Conservation (phyloP, 2,113 vertebrate genomes). For the Dasyurus viverrinus region DNA sequence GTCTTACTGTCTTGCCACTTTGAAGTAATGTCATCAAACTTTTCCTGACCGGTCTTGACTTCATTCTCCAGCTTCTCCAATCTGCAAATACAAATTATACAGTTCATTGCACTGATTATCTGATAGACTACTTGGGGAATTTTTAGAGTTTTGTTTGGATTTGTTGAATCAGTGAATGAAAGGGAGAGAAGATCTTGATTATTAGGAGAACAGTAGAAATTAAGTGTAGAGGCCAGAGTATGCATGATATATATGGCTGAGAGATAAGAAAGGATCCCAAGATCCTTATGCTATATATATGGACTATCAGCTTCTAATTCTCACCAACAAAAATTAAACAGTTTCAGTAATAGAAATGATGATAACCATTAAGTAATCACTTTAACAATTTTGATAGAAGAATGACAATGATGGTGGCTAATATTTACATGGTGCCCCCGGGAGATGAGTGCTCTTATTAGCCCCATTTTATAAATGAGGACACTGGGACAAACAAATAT, state of each 20-base stretch:
- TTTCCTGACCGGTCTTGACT: conserved; percentile 81
- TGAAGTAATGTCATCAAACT: conserved; percentile 86
- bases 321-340: no score
- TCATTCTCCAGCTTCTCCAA: conserved; percentile 85
- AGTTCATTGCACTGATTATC: not conserved
- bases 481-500: no score
- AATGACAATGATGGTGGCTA: no score
- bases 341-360: no score
- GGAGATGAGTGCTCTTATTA: no score
- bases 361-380: no score
- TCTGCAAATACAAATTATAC: conserved; percentile 74
- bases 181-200: not conserved
- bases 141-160: not conserved
- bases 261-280: not conserved
- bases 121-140: not conserved
- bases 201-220: not conserved
- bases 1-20: conserved; percentile 83
- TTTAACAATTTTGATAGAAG: no score
- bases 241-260: not conserved
- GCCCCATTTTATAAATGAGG: no score
- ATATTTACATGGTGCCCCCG: no score
- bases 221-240: not conserved
- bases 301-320: no score
- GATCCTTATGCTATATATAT: no score
- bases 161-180: not conserved